Evolutionary conservation across 2,888 invertebrate genomes (phyloP), one percentile per base, ranked within the genome.

Genomic region (Troides oblongomaculatus): DNA sequence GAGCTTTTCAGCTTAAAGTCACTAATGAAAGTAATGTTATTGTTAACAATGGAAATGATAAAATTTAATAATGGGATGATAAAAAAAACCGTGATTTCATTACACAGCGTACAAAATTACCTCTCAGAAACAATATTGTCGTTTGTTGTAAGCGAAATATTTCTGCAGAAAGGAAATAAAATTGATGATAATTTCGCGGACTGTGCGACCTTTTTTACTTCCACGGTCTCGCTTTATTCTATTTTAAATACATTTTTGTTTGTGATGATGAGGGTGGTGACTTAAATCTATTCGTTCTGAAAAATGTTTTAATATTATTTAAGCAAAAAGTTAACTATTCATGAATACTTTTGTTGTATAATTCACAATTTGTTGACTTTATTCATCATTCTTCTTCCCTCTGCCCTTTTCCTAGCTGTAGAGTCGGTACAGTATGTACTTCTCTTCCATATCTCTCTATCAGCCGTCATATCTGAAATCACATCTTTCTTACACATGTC

Each of bases 101-200:
- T 60, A 64, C 61, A 60, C 56, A 56, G 53, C 66, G 50, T 50
- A 43, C 65, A 50, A 62, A 61, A 69, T 69, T 65, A 65, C 36
- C 58, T 62, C 62, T 46, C 56, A 53, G 50, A 23, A 70, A 72
- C 71, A 71, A 67, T 56, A 68, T 57, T 59, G 57, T 59, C 59
- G 50, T 63, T 65, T 71, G 68, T 62, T 65, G 57, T 71, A 57
- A 61, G 57, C 63, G 56, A 66, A 65, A 71, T 66, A 65, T 67
- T 69, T 64, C 70, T 66, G 70, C 73, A 73, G 73, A 70, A 76
- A 62, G 61, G 57, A 65, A 65, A 62, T 65, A 60, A 62, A 62
- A 58, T 65, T 69, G 68, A 68, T 56, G 64, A 64, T 61, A 58
- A 53, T 68, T 64, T 39, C 64, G 64, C 43, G 43, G 57, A 62